Evolutionary conservation across 2,888 invertebrate genomes (phyloP).

Genomic region (Chorisops tibialis): DNA sequence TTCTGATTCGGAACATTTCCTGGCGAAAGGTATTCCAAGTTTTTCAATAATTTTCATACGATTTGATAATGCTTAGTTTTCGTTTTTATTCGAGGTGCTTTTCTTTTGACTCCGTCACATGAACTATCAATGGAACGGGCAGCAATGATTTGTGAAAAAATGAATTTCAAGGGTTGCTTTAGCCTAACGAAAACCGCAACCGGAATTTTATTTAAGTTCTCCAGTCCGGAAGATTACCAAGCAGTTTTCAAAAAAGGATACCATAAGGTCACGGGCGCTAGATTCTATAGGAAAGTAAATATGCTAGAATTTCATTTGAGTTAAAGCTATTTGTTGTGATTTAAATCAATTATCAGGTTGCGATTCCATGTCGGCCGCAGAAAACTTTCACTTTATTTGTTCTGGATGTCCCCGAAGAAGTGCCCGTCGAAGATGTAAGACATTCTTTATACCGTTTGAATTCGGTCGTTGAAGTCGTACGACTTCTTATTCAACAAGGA

Average conservation of each 20-base stretch:
- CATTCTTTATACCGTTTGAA: slow-evolving; percentile 76
- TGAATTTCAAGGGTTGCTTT: slow-evolving; percentile 83
- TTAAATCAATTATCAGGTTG: slow-evolving; percentile 56
- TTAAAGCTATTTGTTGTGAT: slow-evolving; percentile 24
- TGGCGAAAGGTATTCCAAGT: slow-evolving; percentile 62
- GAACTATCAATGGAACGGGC: slow-evolving; percentile 84
- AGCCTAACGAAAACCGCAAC: slow-evolving; percentile 84
- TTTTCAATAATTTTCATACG: neutral
- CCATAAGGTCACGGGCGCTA: slow-evolving; percentile 80
- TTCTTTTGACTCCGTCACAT: slow-evolving; percentile 80
- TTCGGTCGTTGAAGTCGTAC: slow-evolving; percentile 75
- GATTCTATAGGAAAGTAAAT: slow-evolving; percentile 80
- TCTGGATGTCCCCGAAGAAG: slow-evolving; percentile 77
- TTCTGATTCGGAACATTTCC: slow-evolving; percentile 70
- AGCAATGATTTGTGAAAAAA: slow-evolving; percentile 80
- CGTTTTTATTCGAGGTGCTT: slow-evolving; percentile 61
- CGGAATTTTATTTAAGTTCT: slow-evolving; percentile 84
- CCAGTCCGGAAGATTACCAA: slow-evolving; percentile 81
- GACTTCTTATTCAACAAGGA: slow-evolving; percentile 56
- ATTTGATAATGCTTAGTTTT: neutral
- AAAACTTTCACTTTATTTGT: slow-evolving; percentile 83
- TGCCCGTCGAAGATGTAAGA: slow-evolving; percentile 80
- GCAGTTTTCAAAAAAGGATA: slow-evolving; percentile 83
- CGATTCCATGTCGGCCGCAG: slow-evolving; percentile 81
- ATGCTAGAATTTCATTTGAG: neutral